Evolutionary conservation across 2,888 invertebrate genomes (phyloP), one percentile per base, ranked within the genome.

Genomic region (Pristionchus mayeri): DNA sequence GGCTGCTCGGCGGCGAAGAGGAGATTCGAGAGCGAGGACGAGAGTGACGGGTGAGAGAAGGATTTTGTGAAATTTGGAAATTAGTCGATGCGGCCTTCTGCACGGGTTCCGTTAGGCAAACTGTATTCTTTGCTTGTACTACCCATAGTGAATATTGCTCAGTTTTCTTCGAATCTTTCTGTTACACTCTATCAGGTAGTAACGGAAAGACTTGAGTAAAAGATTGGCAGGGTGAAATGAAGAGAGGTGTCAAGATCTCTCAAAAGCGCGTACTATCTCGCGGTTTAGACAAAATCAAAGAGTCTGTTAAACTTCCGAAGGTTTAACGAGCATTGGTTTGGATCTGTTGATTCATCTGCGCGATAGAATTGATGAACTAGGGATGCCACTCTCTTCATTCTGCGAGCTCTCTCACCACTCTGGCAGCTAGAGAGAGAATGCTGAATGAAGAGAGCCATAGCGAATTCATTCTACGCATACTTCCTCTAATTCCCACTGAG

Each of bases 21-120:
- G 21, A n/a, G 63, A 4, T 82, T 82, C 63, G 81, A 82, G 48
- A 50, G 50, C n/a, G 81, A 82, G 48, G 81, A 82, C 30, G 81
- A 82, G 24, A 48, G 48, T 21, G 81, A 82, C 27, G 81, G 81
- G 80, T 80, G 44, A n/a, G 80, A 21, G 21, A 24, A n/a, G 21
- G 21, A 30, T 7, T 27, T 34, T 27, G 11, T 44, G 13, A 44
- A 44, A 44, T 44, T 44, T 54, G 54, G 21, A n/a, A 54, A 54
- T 16, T 54, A 6, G n/a, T n/a, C n/a, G n/a, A n/a, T n/a, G n/a
- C n/a, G n/a, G n/a, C n/a, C n/a, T n/a, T n/a, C n/a, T n/a, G n/a
- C n/a, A n/a, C n/a, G n/a, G n/a, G n/a, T n/a, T n/a, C n/a, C n/a
- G n/a, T n/a, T n/a, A n/a, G n/a, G n/a, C n/a, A n/a, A n/a, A n/a